Base-by-base conservation (phyloP, 2,113 vertebrate genomes). In the Piaya cayana region DNA sequence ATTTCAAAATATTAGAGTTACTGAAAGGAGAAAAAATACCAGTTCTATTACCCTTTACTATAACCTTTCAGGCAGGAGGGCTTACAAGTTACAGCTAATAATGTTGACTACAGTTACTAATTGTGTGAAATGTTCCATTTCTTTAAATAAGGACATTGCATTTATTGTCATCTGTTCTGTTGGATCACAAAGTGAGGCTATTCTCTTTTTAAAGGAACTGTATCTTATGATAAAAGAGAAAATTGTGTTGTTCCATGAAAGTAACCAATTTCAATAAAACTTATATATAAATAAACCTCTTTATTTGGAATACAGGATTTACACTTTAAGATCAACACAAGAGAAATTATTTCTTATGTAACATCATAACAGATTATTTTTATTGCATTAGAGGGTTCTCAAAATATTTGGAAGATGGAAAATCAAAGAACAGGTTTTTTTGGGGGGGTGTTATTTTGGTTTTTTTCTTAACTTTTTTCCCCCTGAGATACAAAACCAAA, bases 101-200 rank as follows among this genome's bases (percentile, higher is more conserved):
- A 68, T 49, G 43, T 68, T 85, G 26, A 90, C 52, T 81, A 71
- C 36, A 68, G 62, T 14, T 74, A 32, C 26, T 94, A 93, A 90
- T 76, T 77, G 37, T 63, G 76, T 88, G 42, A 86, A 95, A 86
- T 74, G 68, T 83, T 83, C 79, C 23, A 63, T 86, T 90, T 88
- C 52, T 88, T 86, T 29, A 22, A 88, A 90, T 67, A 74, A 45
- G 23, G 37, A 68, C 50, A n/a, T 83, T 90, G 45, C 43, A 74
- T 86, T 86, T 94, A 94, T 88, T 81, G 63, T 88, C 34, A 81
- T 70, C 32, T 93, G 42, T 71, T 88, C 56, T 79, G 29, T 1
- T 86, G 37, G 34, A 18, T 78, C 32, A 65, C 77, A 25, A 85
- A 82, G 75, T 62, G 36, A 88, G 37, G 19, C 8, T 86, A 19